These are phyloP conservation scores for Steatornis caripensis DNA, from an alignment of 2,113 vertebrate genomes.

Conservation along the genomic window DNA sequence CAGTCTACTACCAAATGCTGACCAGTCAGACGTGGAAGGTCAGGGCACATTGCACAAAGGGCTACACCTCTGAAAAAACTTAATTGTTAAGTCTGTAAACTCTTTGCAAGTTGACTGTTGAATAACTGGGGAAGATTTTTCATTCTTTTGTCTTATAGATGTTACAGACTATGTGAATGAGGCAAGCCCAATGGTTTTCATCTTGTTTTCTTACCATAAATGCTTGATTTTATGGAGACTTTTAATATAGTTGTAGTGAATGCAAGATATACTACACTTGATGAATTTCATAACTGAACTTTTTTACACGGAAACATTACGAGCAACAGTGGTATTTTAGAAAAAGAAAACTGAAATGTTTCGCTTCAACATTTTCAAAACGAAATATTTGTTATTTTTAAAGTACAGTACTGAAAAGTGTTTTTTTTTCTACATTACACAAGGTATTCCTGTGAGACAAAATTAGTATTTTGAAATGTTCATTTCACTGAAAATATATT, in stretches of 20 bases:
- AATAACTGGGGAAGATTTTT: neutral
- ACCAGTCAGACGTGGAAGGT: neutral
- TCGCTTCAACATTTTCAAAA: neutral
- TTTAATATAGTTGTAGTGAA: neutral
- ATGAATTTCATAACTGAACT: neutral
- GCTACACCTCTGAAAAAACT: neutral
- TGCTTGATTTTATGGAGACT: neutral
- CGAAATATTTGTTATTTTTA: neutral
- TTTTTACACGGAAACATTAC: neutral
- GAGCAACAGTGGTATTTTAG: neutral
- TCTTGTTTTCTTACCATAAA: neutral
- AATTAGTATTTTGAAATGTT: neutral
- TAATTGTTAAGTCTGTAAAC: neutral
- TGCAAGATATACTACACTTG: neutral
- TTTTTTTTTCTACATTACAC: neutral
- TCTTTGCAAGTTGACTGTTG: neutral
- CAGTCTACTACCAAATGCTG: neutral
- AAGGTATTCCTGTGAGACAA: neutral
- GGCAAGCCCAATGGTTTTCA: neutral
- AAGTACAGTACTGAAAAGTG: neutral
- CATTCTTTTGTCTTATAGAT: neutral
- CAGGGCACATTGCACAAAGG: neutral
- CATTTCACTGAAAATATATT: neutral
- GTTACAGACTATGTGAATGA: neutral
- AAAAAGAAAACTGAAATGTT: neutral